Evolutionary conservation across 2,888 invertebrate genomes (phyloP), one percentile per base, ranked within the genome.

Genomic region (Scaptomyza flava): DNA sequence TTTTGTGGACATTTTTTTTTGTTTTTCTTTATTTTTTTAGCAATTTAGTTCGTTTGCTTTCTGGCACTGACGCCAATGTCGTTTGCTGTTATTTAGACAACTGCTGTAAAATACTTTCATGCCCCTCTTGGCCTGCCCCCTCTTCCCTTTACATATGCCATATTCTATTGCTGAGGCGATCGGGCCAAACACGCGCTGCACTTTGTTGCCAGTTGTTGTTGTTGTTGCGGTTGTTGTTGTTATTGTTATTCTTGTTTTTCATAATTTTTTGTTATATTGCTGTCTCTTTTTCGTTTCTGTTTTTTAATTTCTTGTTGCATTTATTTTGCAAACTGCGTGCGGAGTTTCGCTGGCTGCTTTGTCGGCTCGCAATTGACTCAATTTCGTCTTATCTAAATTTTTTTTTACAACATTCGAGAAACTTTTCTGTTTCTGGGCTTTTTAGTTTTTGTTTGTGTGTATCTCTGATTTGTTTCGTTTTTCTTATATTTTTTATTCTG

Each of bases 41-140:
- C 85, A 86, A 89, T 86, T 86, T 86, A 89, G 85, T 89, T 89
- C 89, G 84, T 83, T 88, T 87, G 77, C 87, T 87, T 79, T 81
- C 86, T 74, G 80, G 77, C 71, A 68, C 78, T 72, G 81, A 62
- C 61, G 61, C 67, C 61, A 66, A 57, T 61, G 72, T 58, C 73
- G 76, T 67, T 81, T 42, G 79, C 68, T 70, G 68, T 82, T 87
- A 85, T 87, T 83, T 82, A 82, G 87, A 87, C 83, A 83, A 87
- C 88, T 83, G 86, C 77, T 87, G 86, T 85, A 85, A 87, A 82
- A 77, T 81, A 81, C 68, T 77, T 81, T 62, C 68, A 76, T 72
- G 63, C 72, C 60, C 59, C 73, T 42, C 23, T 31, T 33, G n/a
- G 33, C 17, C 7, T 52, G 42, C 38, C 47, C 31, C 38, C 34